phyloP scores from a whole-genome alignment of 1,140 invertebrate species.

The Adoxophyes honmai region DNA sequence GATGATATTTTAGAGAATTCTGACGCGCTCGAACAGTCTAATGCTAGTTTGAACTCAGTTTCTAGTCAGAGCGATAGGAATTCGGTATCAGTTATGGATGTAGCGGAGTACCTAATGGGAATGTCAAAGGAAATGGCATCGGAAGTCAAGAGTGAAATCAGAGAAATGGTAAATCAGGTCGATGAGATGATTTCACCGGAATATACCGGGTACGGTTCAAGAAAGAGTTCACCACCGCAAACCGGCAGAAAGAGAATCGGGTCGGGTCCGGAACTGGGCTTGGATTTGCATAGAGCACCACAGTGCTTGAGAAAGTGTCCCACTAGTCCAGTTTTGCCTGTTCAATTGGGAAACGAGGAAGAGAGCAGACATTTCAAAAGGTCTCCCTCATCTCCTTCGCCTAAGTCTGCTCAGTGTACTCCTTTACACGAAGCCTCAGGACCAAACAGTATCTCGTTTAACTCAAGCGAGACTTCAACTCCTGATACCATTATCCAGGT shows the following conservation, averaged over 20 bases:
- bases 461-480: constrained; percentile 74
- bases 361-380: constrained; percentile 42
- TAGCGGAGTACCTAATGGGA: constrained; percentile 86
- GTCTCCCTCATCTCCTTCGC: constrained; percentile 53
- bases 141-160: constrained; percentile 86
- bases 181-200: constrained; percentile 83
- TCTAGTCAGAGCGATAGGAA: constrained; percentile 76
- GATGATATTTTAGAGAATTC: constrained; percentile 86
- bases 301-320: constrained; percentile 66
- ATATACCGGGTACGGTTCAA: constrained; percentile 43
- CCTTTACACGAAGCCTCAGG: constrained; percentile 64
- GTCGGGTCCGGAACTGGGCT: constrained; percentile 65
- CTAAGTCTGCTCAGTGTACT: constrained; percentile 65
- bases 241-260: constrained; percentile 56
- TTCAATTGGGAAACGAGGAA: constrained; percentile 38
- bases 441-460: constrained; percentile 70
- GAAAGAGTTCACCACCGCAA: constrained; percentile 67
- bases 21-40: constrained; percentile 70
- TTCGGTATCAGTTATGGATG: constrained; percentile 84
- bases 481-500: constrained; percentile 75
- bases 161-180: constrained; percentile 84
- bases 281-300: constrained; percentile 52
- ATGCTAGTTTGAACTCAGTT: constrained; percentile 62
- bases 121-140: constrained; percentile 87
- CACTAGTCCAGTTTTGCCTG: constrained; percentile 64